Conservation (phyloP, 2,113 vertebrate genomes). For the Ascaphus truei region DNA sequence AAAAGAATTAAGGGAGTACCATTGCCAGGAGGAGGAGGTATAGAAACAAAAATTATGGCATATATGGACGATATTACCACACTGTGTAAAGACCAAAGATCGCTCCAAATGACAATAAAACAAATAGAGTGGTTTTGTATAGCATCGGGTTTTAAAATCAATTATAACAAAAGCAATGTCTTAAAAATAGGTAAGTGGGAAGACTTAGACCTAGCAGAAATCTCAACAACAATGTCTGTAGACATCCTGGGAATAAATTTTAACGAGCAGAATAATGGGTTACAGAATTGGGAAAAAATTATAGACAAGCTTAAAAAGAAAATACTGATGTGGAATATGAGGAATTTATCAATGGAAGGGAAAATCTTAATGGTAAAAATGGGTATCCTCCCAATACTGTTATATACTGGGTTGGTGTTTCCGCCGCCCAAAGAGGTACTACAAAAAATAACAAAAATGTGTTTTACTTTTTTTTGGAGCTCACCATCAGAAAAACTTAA, state of each 20-base stretch:
- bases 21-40: neutral
- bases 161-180: no score
- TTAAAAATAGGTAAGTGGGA: no score
- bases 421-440: no score
- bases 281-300: neutral
- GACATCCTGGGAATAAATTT: neutral
- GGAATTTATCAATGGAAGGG: no score
- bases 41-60: neutral
- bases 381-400: no score
- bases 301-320: neutral
- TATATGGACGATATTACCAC: neutral
- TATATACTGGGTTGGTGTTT: no score
- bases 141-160: neutral
- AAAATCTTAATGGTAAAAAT: no score
- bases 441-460: no score
- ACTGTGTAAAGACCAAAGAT: neutral
- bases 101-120: neutral
- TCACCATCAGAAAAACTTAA: no score
- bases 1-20: neutral
- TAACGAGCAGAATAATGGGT: neutral
- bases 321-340: neutral
- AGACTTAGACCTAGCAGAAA: no score
- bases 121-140: neutral
- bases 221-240: neutral
- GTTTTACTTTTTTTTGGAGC: no score